Evolutionary conservation across 2,113 vertebrate genomes (phyloP).

Genomic region (Neolamprologus tretocephalus): DNA sequence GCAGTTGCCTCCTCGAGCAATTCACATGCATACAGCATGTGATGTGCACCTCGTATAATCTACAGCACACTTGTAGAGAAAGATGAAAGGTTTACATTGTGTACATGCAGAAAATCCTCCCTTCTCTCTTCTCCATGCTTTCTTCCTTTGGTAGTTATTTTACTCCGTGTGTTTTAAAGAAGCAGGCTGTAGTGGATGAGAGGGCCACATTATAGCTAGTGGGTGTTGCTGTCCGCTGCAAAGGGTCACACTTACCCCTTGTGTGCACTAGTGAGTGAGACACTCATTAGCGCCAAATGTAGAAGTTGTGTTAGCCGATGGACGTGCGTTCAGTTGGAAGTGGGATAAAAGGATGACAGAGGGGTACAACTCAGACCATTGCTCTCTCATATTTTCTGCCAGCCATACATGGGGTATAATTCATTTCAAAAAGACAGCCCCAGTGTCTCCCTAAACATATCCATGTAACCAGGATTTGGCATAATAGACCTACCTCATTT

Average conservation of each 20-base stretch:
- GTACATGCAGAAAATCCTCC: neutral
- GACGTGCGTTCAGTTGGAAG: slow-evolving; percentile 1
- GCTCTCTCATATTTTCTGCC: neutral
- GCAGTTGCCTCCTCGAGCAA: slow-evolving; percentile 16
- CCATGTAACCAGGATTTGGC: slow-evolving; percentile 52
- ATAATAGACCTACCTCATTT: slow-evolving; percentile 64
- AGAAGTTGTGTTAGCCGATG: slow-evolving; percentile 31
- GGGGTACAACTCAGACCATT: slow-evolving; percentile 17
- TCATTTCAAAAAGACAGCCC: neutral
- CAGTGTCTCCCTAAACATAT: slow-evolving; percentile 22
- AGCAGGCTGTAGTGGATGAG: neutral
- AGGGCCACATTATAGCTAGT: neutral
- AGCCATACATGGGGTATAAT: neutral
- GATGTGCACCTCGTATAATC: neutral
- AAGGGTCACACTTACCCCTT: slow-evolving; percentile 28
- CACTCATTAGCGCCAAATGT: slow-evolving; percentile 50
- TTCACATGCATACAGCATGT: slow-evolving; percentile 31
- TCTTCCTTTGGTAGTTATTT: neutral
- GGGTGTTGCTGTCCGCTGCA: neutral
- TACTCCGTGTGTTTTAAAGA: neutral
- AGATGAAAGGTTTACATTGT: neutral
- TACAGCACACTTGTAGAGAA: neutral
- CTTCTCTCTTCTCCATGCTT: neutral
- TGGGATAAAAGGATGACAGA: neutral
- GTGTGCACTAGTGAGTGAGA: slow-evolving; percentile 14